Evolutionary conservation across 2,888 invertebrate genomes (phyloP).

Genomic region (Ichneumon xanthorius): DNA sequence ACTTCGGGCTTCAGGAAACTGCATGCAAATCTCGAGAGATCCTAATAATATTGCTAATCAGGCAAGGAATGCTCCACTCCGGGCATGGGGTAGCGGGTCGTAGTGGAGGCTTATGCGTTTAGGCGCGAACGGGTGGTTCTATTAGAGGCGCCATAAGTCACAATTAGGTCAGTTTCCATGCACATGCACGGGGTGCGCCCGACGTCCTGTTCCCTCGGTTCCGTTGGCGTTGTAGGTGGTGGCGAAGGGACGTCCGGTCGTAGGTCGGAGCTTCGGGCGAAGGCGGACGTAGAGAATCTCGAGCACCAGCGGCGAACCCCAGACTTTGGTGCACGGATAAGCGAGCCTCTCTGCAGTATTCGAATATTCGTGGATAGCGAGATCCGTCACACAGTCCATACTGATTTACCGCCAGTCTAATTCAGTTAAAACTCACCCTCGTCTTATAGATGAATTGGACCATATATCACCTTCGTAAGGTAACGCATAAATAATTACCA

Average conservation of each 20-base stretch:
- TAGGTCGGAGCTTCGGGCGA: conserved; percentile 58
- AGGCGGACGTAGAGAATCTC: conserved; percentile 52
- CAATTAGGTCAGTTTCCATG: conserved; percentile 82
- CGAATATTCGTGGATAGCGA: conserved; percentile 51
- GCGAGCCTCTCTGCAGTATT: conserved; percentile 3
- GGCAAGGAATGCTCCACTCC: conserved; percentile 21
- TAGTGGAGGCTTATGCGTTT: conserved; percentile 43
- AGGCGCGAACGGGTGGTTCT: conserved; percentile 76
- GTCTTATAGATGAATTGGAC: background rate
- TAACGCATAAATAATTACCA: conserved; percentile 83
- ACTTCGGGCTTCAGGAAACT: background rate
- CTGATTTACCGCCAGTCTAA: conserved; percentile 80
- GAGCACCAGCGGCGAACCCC: background rate
- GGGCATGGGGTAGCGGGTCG: conserved; percentile 39
- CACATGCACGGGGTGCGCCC: conserved; percentile 77
- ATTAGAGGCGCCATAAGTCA: conserved; percentile 83
- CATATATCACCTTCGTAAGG: conserved; percentile 52
- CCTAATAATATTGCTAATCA: conserved; percentile 58
- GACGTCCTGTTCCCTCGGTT: conserved; percentile 68
- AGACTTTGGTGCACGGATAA: conserved; percentile 10
- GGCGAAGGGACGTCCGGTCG: conserved; percentile 65
- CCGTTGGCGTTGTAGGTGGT: conserved; percentile 75
- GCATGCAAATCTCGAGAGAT: conserved; percentile 38
- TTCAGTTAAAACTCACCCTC: conserved; percentile 71
- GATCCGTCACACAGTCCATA: conserved; percentile 73